Percentiles rank a stretch among this genome's conserved stretches.
These are phyloP conservation scores for Scaptomyza graminum DNA, from an alignment of 1,140 invertebrate species.

Conservation along the genomic window DNA sequence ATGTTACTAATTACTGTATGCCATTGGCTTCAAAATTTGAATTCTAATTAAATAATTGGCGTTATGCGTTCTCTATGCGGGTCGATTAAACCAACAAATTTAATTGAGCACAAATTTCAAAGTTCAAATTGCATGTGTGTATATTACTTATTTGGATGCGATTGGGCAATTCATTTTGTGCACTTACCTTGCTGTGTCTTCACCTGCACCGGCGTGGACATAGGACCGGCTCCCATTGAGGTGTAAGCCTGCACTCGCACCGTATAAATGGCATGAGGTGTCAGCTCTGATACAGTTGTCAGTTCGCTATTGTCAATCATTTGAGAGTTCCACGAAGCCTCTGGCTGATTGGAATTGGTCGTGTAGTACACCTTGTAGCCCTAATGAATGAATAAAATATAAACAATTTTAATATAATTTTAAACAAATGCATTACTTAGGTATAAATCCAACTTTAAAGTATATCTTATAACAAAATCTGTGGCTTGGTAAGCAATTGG, in stretches of 20 bases:
- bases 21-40: conserved; percentile 50
- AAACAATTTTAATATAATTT: too few relatives aligned
- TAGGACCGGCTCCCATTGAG: conserved; percentile 94
- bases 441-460: conserved; percentile 3
- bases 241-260: conserved; percentile 96
- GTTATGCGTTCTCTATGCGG: conserved; percentile 71
- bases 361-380: conserved; percentile 99
- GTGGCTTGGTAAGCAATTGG: background rate
- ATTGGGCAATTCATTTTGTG: conserved; percentile 68
- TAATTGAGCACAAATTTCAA: conserved; percentile 39
- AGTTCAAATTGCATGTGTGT: conserved; percentile 10
- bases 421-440: too few relatives aligned
- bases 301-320: conserved; percentile 96
- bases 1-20: background rate
- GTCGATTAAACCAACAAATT: conserved; percentile 62
- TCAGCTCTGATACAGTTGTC: conserved; percentile 96
- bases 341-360: conserved; percentile 91
- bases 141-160: conserved; percentile 62
- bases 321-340: conserved; percentile 96
- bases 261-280: conserved; percentile 94
- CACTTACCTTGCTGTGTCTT: conserved; percentile 96
- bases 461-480: background rate
- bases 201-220: conserved; percentile 96
- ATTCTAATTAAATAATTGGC: conserved; percentile 79
- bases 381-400: conserved; percentile 84